Base-by-base conservation (phyloP, 2,888 invertebrate genomes). In the Phortica okadai region DNA sequence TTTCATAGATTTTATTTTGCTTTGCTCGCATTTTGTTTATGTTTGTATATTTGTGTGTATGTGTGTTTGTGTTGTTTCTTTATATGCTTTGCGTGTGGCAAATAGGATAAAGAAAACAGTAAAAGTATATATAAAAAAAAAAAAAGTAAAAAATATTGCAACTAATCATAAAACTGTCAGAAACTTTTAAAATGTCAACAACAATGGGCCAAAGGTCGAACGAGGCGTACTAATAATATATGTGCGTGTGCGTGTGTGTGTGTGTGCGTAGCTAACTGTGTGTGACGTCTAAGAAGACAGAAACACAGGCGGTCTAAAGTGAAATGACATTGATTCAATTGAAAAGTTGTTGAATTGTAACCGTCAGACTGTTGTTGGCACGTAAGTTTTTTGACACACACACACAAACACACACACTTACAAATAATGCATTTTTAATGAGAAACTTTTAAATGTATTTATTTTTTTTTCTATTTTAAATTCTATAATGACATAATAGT, bases 141-240 rank as follows among this genome's bases (percentile, higher is more conserved):
- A 25, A 21, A 21, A 62, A 62, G 62, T 62, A 25, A 33, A 62
- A 62, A 62, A 69, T 69, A 50, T 69, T 69, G 50, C 50, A 45
- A 69, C 45, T 45, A 44, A 69, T 69, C 69, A 50, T 69, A 67
- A 45, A 67, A 44, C n/a, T 45, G 69, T 69, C 66, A 66, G n/a
- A 42, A 66, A 42, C 66, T 66, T 66, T 66, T 66, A 62, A 62
- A 62, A 62, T 62, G 62, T 62, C 62, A 62, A 62, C 62, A 25
- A 25, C 25, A 25, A 62, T 16, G 62, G 62, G 7, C 62, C 33
- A 62, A 59, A 62, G 16, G 62, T 62, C 62, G 50, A 50, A 50
- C 50, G 50, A 8, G 50, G 4, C 8, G 50, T 14, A 21, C 14
- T 50, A 50, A 50, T 2, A 50, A 50, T 50, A 50, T 50, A 6